Percentiles rank a stretch among this genome's conserved stretches.
These are phyloP conservation scores for Drosophila hydei DNA, from an alignment of 1,140 invertebrate species.

Conservation along the genomic window DNA sequence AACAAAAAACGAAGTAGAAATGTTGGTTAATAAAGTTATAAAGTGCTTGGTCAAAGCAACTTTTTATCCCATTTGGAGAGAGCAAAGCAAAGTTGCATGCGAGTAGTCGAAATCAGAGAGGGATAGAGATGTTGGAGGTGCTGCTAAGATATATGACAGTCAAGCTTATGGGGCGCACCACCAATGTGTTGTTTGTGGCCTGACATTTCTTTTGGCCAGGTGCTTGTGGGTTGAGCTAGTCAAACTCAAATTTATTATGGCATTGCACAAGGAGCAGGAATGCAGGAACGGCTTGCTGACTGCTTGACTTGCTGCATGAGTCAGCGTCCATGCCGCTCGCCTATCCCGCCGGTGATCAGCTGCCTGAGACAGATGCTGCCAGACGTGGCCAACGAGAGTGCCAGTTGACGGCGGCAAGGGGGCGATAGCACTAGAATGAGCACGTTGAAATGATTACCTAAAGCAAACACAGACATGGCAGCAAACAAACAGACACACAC, in stretches of 20 bases:
- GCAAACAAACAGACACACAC: conserved; percentile 62
- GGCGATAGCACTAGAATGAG: conserved; percentile 28
- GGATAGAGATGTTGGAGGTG: not conserved
- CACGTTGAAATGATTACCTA: conserved; percentile 75
- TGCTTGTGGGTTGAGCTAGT: conserved; percentile 2
- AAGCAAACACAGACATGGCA: conserved; percentile 76
- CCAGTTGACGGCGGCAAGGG: conserved; percentile 5
- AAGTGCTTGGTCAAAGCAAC: not conserved
- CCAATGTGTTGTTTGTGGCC: not conserved
- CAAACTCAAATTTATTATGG: conserved; percentile 46
- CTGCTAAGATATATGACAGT: conserved; percentile 3
- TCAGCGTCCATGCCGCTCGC: not conserved
- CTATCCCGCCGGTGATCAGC: not conserved
- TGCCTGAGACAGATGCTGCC: conserved; percentile 26
- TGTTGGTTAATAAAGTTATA: conserved; percentile 7
- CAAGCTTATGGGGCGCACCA: not conserved
- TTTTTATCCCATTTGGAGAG: not conserved
- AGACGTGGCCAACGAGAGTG: too few species aligned
- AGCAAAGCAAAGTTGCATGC: not conserved
- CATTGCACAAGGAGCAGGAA: conserved; percentile 22
- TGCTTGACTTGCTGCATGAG: conserved; percentile 41
- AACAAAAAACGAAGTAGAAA: not conserved
- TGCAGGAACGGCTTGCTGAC: conserved; percentile 42
- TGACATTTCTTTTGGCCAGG: not conserved
- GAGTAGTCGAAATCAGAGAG: not conserved